Base-by-base conservation (phyloP, 1,140 invertebrate genomes). In the Brachionus paranguensis region DNA sequence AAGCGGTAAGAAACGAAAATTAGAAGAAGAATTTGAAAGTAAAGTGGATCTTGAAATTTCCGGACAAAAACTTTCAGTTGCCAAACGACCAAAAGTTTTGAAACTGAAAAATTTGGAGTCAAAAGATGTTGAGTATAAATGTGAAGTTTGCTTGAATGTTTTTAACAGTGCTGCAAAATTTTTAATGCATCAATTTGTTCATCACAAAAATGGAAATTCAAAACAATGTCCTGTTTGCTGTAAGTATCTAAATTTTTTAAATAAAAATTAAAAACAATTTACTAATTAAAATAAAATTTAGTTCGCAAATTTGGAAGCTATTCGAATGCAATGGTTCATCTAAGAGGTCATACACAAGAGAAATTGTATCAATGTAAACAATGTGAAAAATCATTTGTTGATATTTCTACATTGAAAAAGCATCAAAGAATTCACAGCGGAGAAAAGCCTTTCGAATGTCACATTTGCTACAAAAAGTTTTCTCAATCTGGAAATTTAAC, bases 371-470 rank as follows among this genome's bases (percentile, higher is more conserved):
- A 81, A 29, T 81, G 78, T 45, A 60, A 47, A 60, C 29, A 64
- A 45, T 81, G 78, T 81, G 53, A 60, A 5, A 81, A 81, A 43
- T 81, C 78, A 11, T 81, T 81, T 68, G 53, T 60, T 12, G 78
- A 81, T 68, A 29, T 68, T 10, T 81, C 78, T n/a, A 98, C 96
- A 0, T 91, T 99, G 50, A 97, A 99, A 90, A 99, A 96, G 0
- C 97, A 99, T 88, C 91, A 98, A 84, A 91, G 96, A 50, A 99
- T 96, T 0, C 97, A 99, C 89, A 95, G 94, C 0, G 96, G 96
- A 0, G 96, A 99, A 89, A 93, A 96, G 87, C 97, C 97, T 0
- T 99, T 97, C 89, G 89, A 88, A 50, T 90, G 90, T 87, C 86
- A 87, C 78, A 91, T 91, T 29, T 93, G 92, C 87, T 90, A 90